These are phyloP conservation scores for Drosophila takahashii DNA, from an alignment of 1,140 invertebrate species.

Conservation along the genomic window DNA sequence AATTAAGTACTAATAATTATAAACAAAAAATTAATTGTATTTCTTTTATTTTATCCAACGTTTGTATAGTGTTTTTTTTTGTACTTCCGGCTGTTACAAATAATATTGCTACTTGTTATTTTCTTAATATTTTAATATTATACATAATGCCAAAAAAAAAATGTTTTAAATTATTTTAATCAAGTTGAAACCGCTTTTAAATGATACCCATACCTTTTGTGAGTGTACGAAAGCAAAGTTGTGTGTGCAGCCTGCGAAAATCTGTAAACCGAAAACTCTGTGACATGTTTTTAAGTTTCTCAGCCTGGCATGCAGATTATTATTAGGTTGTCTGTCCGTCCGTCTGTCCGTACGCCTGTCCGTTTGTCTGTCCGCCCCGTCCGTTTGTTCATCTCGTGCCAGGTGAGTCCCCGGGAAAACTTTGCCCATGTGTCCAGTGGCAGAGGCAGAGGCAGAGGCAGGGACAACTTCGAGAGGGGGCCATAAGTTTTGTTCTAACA, in stretches of 20 bases:
- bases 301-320: conserved; percentile 74
- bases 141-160: no score
- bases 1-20: no score
- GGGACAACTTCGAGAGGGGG: conserved; percentile 2
- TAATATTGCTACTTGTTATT: no score
- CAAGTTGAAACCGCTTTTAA: not conserved
- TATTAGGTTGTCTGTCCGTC: conserved; percentile 72
- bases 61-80: no score
- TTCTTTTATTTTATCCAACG: no score
- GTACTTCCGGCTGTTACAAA: no score
- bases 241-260: conserved; percentile 67
- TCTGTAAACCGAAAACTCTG: conserved; percentile 81
- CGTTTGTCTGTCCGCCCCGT: conserved; percentile 53
- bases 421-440: conserved; percentile 74
- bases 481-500: conserved; percentile 81
- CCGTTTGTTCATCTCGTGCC: conserved; percentile 46
- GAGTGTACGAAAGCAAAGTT: conserved; percentile 48
- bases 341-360: not conserved
- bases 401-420: conserved; percentile 53
- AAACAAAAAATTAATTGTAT: no score
- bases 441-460: conserved; percentile 10
- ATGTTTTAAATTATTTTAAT: no score
- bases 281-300: conserved; percentile 81
- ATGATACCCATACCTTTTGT: not conserved
- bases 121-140: no score